Base-by-base conservation (phyloP, 1,140 invertebrate genomes). In the Bombus balteatus region DNA sequence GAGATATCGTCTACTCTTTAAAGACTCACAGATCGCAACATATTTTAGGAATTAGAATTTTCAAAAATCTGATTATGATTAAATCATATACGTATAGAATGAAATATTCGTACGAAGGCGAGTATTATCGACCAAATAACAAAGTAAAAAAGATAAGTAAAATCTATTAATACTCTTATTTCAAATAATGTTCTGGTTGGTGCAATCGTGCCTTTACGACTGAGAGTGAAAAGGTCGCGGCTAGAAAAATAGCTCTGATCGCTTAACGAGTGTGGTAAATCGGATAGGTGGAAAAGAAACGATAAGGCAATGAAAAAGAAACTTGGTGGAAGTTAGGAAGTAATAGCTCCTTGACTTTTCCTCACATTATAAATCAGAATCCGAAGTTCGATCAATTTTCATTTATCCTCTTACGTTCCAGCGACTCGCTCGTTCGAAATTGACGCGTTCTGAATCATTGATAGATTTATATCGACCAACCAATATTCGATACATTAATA, bases 371-470 rank as follows among this genome's bases (percentile, higher is more conserved):
- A 78, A 83, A 78, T 83, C 74, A 78, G 65, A 78, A 83, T 83
- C 68, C 41, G 37, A 10, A 9, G 47, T 25, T 70, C 74, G 25
- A 83, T 83, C 82, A 70, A 83, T 83, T 83, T 83, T 83, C 73
- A 83, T 83, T 68, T 83, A 77, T 68, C 73, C 81, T 34, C 18
- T 53, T 25, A 53, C 32, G 43, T 62, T 41, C 37, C 53, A 59
- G 37, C n/a, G 70, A 22, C 8, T 18, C 32, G 12, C 10, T 5
- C 41, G 41, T 32, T 34, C 34, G 73, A 66, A 66, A 83, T 76
- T 83, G 81, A 83, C 65, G 43, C n/a, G 65, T 13, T 41, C 9
- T 83, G 74, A 83, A 83, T 83, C 82, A 83, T 77, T 68, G 81
- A 83, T 83, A 34, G 73, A 83, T 83, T 77, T 82, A 53, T 68